A percentile compares a stretch with the other conserved stretches of the same genome.
Evolutionary conservation across 1,140 invertebrate species (phyloP).

Genomic region (Maconellicoccus hirsutus): DNA sequence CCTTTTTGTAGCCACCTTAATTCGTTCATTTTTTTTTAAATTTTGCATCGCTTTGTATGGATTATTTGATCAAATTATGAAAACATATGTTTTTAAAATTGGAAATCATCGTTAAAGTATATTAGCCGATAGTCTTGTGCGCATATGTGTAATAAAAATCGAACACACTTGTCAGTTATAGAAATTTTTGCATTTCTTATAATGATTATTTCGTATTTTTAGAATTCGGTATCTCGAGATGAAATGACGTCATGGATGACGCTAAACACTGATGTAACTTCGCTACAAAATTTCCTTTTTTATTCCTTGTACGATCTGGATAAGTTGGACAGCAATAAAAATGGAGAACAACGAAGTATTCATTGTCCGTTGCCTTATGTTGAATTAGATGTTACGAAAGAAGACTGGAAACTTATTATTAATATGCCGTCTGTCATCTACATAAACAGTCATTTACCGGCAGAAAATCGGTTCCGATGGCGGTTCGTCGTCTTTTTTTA

Average conservation of each 20-base stretch:
- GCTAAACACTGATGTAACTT: neutral
- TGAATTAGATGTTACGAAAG: neutral
- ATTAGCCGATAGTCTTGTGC: too few relatives aligned
- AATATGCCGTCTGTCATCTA: neutral
- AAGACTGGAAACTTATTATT: constrained; percentile 4
- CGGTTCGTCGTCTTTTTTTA: neutral
- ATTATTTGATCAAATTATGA: too few relatives aligned
- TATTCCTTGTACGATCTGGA: neutral
- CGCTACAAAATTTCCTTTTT: neutral
- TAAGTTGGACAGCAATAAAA: constrained; percentile 1
- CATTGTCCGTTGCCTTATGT: neutral
- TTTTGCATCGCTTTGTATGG: too few relatives aligned
- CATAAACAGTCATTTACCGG: constrained; percentile 4
- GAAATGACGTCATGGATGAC: constrained; percentile 9
- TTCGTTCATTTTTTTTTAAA: too few relatives aligned
- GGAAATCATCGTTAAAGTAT: too few relatives aligned
- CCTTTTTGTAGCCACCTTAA: too few relatives aligned
- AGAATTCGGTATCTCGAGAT: neutral
- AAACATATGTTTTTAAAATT: too few relatives aligned
- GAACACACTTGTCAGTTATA: too few relatives aligned
- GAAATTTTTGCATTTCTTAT: too few relatives aligned
- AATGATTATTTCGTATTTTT: constrained; percentile 3
- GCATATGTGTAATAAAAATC: too few relatives aligned
- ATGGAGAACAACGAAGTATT: neutral
- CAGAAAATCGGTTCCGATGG: constrained; percentile 2